Percentiles rank a stretch among this genome's conserved stretches.
Conservation (phyloP, 2,113 vertebrate species). For the Anser cygnoides region DNA sequence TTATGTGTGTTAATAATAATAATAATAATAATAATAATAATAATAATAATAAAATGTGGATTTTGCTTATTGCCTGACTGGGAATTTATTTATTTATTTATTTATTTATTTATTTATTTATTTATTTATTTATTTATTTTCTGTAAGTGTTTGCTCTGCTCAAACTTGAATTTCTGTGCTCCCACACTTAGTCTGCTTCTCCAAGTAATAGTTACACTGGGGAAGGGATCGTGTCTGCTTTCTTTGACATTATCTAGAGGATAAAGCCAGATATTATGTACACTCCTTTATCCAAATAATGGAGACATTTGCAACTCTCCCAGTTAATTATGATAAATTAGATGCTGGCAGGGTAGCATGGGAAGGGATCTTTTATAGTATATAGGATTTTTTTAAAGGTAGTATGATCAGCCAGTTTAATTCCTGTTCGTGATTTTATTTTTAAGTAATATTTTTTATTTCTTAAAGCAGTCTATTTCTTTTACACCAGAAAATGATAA, state of each 20-base stretch:
- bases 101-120: not conserved
- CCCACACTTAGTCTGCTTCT: fast-evolving
- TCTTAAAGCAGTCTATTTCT: not conserved
- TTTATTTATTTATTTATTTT: not conserved
- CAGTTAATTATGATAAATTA: constrained; percentile 40
- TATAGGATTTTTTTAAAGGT: not conserved
- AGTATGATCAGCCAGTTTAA: not conserved
- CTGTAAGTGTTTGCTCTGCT: not conserved
- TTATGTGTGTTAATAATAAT: not conserved
- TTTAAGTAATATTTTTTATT: not conserved
- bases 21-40: too few species aligned
- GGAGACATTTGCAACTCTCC: not conserved
- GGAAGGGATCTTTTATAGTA: not conserved
- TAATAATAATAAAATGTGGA: not conserved
- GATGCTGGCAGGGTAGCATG: not conserved
- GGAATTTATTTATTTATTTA: not conserved
- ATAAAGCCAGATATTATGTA: not conserved
- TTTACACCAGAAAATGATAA: not conserved
- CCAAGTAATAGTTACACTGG: not conserved
- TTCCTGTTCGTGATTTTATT: not conserved
- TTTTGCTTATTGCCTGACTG: not conserved
- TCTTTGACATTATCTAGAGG: not conserved
- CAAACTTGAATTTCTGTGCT: not conserved
- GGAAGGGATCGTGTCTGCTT: not conserved
- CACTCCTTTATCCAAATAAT: constrained; percentile 25